These are phyloP conservation scores for Australoheros facetus DNA, from an alignment of 2,797 vertebrate genomes.

Conservation along the genomic window DNA sequence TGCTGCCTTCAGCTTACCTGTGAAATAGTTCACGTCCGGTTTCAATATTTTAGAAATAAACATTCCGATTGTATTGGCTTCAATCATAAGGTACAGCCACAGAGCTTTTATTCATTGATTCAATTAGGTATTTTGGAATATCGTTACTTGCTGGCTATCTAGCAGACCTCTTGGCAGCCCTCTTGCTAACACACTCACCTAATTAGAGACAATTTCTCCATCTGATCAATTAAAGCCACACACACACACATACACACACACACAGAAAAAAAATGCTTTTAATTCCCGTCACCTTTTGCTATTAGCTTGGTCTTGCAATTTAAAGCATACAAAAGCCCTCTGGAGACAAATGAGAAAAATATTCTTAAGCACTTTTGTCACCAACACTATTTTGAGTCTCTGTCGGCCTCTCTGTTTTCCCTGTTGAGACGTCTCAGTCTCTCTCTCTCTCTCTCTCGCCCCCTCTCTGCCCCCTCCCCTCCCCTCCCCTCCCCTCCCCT, in stretches of 20 bases:
- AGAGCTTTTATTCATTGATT: slow-evolving; percentile 20
- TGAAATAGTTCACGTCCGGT: neutral
- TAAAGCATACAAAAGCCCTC: slow-evolving; percentile 19
- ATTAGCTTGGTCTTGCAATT: slow-evolving; percentile 12
- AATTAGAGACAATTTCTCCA: slow-evolving; percentile 37
- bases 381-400: slow-evolving; percentile 37
- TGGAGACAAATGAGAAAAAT: slow-evolving; percentile 39
- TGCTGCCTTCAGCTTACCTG: slow-evolving; percentile 7
- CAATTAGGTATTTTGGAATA: slow-evolving; percentile 10
- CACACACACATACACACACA: too few species aligned
- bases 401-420: slow-evolving; percentile 22
- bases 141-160: slow-evolving; percentile 17
- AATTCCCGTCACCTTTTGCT: slow-evolving; percentile 27
- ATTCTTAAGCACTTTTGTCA: slow-evolving; percentile 39
- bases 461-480: neutral
- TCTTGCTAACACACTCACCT: slow-evolving; percentile 15
- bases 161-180: slow-evolving; percentile 32
- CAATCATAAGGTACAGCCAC: slow-evolving; percentile 4
- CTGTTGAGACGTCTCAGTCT: neutral
- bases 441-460: slow-evolving; percentile 9
- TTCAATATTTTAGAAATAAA: neutral
- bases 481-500: neutral
- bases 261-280: slow-evolving; percentile 12
- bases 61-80: neutral
- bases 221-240: slow-evolving; percentile 31